Percentiles rank a stretch among this genome's conserved stretches.
Evolutionary conservation across 2,888 invertebrate genomes (phyloP).

Genomic region (Phlogophora meticulosa): DNA sequence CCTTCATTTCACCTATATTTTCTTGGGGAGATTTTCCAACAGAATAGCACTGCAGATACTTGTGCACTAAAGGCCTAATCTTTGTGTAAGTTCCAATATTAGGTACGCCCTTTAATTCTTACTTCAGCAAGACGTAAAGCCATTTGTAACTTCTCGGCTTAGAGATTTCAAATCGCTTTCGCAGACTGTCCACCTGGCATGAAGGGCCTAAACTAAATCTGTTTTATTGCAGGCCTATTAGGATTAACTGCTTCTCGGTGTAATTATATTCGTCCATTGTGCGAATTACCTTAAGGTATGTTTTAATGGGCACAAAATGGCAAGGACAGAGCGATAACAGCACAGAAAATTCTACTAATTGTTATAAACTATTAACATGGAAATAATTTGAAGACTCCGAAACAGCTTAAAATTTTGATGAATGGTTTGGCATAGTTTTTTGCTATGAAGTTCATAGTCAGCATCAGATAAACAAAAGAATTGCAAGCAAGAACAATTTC

Average conservation of each 20-base stretch:
- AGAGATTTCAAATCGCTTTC: slow-evolving; percentile 17
- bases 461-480: too few relatives aligned
- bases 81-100: background rate
- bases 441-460: background rate
- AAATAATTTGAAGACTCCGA: background rate
- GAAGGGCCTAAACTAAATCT: slow-evolving; percentile 22
- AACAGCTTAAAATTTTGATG: background rate
- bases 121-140: background rate
- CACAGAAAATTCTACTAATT: background rate
- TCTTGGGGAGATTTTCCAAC: too few relatives aligned
- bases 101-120: background rate
- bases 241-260: slow-evolving; percentile 29
- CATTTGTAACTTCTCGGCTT: slow-evolving; percentile 27
- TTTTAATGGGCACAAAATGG: background rate
- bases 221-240: slow-evolving; percentile 27
- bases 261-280: slow-evolving; percentile 23
- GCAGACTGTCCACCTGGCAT: slow-evolving; percentile 22
- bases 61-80: background rate
- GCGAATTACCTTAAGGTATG: slow-evolving; percentile 1
- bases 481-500: background rate
- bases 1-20: too few relatives aligned
- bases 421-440: background rate
- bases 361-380: background rate
- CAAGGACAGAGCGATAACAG: background rate
- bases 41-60: background rate